A percentile compares a stretch with the other conserved stretches of the same genome.
phyloP scores from a whole-genome alignment of 2,888 invertebrate species.

The Drosophila pseudotalamancana region DNA sequence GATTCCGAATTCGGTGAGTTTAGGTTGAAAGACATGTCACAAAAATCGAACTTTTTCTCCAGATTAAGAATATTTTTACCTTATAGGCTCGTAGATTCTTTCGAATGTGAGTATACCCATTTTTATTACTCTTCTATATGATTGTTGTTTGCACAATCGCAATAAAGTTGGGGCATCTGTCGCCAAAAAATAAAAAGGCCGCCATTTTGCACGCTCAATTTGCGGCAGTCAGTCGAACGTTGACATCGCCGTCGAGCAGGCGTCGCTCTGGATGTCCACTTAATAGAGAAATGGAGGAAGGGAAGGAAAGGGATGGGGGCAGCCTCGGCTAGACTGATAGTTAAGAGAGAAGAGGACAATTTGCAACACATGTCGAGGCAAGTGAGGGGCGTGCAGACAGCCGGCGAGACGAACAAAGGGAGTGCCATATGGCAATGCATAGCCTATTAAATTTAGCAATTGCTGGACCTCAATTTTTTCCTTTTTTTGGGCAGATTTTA shows the following conservation, averaged over 20 bases:
- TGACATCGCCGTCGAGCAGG: slow-evolving; percentile 52
- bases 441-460: slow-evolving; percentile 72
- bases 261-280: slow-evolving; percentile 22
- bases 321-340: slow-evolving; percentile 30
- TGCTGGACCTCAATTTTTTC: slow-evolving; percentile 26
- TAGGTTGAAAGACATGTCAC: too few species aligned
- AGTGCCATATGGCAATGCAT: slow-evolving; percentile 58
- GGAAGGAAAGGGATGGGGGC: slow-evolving; percentile 3
- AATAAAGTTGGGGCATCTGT: slow-evolving; percentile 17
- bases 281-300: not conserved
- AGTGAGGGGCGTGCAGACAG: slow-evolving; percentile 32
- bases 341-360: slow-evolving; percentile 26
- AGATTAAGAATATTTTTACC: not conserved
- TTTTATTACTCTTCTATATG: too few species aligned
- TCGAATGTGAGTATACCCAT: too few species aligned
- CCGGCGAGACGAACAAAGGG: slow-evolving; percentile 3
- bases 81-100: not conserved
- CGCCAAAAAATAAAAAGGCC: slow-evolving; percentile 8
- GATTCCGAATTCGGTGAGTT: too few species aligned
- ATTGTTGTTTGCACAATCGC: slow-evolving; percentile 1
- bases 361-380: slow-evolving; percentile 55
- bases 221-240: slow-evolving; percentile 57
- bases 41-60: too few species aligned
- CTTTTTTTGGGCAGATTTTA: slow-evolving; percentile 52
- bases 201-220: slow-evolving; percentile 75